Conservation (phyloP, 1,140 invertebrate species). For the Brachionus rubens region DNA sequence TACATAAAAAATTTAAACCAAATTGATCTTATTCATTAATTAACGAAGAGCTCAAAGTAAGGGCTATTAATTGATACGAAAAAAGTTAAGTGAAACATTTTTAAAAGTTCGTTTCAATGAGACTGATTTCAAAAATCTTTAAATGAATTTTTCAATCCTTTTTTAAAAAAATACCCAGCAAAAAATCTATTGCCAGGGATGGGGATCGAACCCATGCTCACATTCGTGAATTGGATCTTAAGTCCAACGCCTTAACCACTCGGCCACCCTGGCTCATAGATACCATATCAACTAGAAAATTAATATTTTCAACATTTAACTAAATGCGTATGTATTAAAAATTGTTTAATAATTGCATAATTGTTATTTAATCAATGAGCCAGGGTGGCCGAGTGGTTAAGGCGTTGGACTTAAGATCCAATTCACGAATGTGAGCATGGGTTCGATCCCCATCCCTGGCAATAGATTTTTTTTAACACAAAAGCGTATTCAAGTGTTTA, state of each 20-base stretch:
- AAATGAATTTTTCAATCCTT: no score
- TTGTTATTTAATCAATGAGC: neutral
- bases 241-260: neutral
- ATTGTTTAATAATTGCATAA: neutral
- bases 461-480: neutral
- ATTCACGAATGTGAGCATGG: conserved; percentile 44
- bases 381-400: conserved; percentile 39
- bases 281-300: neutral
- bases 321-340: no score
- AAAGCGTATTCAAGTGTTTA: no score
- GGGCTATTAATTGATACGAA: no score
- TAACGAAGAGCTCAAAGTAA: no score
- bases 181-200: neutral
- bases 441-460: conserved; percentile 43
- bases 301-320: neutral
- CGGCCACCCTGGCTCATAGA: neutral
- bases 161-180: neutral
- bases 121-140: no score
- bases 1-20: no score
- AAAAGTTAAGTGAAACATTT: no score
- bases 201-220: neutral
- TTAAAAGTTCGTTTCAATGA: no score
- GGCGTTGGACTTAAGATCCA: conserved; percentile 44
- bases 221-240: neutral
- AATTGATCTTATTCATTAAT: no score